Conservation (phyloP, 2,113 vertebrate species). For the Acrocephalus kingi region DNA sequence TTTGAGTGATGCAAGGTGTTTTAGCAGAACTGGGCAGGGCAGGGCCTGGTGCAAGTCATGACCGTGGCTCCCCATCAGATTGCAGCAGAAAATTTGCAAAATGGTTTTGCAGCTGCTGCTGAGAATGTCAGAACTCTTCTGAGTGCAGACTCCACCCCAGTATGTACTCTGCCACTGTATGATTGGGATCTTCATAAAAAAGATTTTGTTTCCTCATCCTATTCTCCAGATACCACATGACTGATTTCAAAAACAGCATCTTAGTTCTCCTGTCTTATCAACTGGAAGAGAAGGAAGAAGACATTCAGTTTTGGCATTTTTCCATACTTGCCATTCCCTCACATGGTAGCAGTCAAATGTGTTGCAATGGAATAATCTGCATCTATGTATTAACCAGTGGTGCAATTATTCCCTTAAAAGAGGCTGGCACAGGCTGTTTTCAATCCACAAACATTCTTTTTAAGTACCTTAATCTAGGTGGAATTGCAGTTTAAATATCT, state of each 20-base stretch:
- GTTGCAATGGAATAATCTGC: background rate
- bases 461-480: constrained; percentile 34
- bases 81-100: background rate
- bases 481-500: constrained; percentile 34
- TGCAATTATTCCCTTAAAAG: background rate
- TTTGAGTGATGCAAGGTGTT: background rate
- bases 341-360: constrained; percentile 15
- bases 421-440: background rate
- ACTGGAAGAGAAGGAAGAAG: constrained; percentile 51
- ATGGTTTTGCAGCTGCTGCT: background rate
- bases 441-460: background rate
- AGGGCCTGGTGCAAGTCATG: background rate
- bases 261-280: constrained; percentile 47
- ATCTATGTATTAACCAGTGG: background rate
- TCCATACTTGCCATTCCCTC: constrained; percentile 44
- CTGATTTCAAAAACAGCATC: constrained; percentile 26
- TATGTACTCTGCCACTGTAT: background rate
- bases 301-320: constrained; percentile 45
- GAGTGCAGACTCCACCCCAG: background rate
- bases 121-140: background rate
- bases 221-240: constrained; percentile 22
- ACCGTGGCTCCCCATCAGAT: background rate
- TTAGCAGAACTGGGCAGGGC: background rate
- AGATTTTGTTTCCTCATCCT: constrained; percentile 44
- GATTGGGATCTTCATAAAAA: background rate